A percentile compares a stretch with the other conserved stretches of the same genome.
Evolutionary conservation across 2,113 vertebrate species (phyloP).

Genomic region (Perccottus glenii): DNA sequence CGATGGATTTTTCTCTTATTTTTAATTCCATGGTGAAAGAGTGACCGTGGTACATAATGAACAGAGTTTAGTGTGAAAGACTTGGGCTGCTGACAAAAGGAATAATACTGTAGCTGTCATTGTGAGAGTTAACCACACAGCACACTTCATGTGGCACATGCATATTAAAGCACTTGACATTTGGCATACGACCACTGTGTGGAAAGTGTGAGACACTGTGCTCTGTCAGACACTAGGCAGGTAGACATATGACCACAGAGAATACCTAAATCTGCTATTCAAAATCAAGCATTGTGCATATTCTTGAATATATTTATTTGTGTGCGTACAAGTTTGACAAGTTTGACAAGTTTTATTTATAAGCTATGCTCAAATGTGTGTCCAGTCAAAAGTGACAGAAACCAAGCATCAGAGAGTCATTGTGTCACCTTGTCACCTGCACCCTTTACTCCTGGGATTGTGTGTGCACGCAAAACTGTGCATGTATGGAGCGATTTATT

Average conservation of each 20-base stretch:
- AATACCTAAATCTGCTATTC: constrained; percentile 21
- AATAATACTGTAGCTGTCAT: constrained; percentile 15
- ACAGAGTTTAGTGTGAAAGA: constrained; percentile 10
- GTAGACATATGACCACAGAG: constrained; percentile 9
- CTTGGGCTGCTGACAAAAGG: constrained; percentile 14
- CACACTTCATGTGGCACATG: constrained; percentile 27
- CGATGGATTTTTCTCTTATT: neutral
- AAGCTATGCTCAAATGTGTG: constrained; percentile 12
- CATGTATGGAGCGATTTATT: constrained; percentile 9
- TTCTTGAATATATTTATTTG: constrained; percentile 19
- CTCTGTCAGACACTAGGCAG: constrained; percentile 26
- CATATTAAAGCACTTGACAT: constrained; percentile 38
- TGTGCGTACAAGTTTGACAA: constrained; percentile 16
- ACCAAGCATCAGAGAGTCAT: constrained; percentile 62
- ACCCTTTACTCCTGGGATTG: constrained; percentile 41
- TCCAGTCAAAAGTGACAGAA: constrained; percentile 63
- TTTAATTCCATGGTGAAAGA: constrained; percentile 14
- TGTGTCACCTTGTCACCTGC: constrained; percentile 67
- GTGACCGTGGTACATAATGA: neutral
- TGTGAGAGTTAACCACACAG: constrained; percentile 21
- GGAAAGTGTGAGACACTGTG: constrained; percentile 36
- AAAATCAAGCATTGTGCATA: constrained; percentile 16
- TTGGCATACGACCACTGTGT: constrained; percentile 30
- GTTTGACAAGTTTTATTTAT: constrained; percentile 16
- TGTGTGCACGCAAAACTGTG: constrained; percentile 1